A percentile compares a stretch with the other conserved stretches of the same genome.
Conservation (phyloP, 2,113 vertebrate genomes). For the Falcunculus frontatus region DNA sequence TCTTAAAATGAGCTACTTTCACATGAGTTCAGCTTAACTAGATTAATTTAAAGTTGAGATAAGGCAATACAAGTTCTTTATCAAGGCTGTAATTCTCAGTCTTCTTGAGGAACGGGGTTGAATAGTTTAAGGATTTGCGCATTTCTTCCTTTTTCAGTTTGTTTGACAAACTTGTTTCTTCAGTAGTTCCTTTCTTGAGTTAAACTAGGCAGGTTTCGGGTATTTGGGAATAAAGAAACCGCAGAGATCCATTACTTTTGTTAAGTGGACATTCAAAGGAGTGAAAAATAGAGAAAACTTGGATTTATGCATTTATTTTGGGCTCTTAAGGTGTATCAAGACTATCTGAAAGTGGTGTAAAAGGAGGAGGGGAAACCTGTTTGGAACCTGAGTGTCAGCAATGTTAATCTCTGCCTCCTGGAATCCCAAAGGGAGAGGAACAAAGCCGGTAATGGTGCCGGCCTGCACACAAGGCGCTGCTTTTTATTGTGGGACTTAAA, state of each 20-base stretch:
- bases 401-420: background rate
- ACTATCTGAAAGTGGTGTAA: background rate
- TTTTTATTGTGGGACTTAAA: background rate
- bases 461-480: background rate
- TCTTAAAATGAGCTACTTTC: background rate
- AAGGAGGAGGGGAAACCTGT: background rate
- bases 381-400: background rate
- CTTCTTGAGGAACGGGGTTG: background rate
- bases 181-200: background rate
- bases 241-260: background rate
- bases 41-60: background rate
- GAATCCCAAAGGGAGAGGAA: background rate
- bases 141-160: background rate
- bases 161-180: background rate
- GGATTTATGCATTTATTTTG: background rate
- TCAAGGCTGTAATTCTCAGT: background rate
- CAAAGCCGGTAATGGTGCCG: accelerated
- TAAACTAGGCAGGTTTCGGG: background rate
- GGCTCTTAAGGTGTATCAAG: background rate
- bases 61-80: background rate
- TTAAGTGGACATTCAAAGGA: background rate
- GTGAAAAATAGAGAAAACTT: background rate
- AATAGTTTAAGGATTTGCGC: background rate
- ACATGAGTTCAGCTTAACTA: background rate
- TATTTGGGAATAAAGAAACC: background rate